Conservation (phyloP, 2,888 invertebrate species). For the Dasysyrphus tricinctus region DNA sequence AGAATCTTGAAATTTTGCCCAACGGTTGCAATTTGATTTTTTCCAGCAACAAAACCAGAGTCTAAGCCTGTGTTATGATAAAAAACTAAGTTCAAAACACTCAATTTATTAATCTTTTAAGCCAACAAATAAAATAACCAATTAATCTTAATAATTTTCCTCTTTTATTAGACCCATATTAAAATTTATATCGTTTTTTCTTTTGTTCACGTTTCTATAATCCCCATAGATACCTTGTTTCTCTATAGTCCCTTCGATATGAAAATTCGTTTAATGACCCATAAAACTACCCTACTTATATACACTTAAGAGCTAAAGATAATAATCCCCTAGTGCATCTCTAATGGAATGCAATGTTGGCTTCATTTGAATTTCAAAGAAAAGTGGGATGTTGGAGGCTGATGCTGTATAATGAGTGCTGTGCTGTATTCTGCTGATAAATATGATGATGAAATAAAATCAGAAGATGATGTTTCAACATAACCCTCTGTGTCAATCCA, state of each 20-base stretch:
- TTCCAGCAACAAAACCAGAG: too few relatives aligned
- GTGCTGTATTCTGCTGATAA: neutral
- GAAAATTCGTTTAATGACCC: constrained; percentile 30
- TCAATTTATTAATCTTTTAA: too few relatives aligned
- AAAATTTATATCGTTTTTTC: neutral
- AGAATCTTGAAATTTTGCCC: too few relatives aligned
- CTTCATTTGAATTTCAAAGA: constrained; percentile 18
- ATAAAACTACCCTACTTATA: constrained; percentile 17
- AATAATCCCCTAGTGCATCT: constrained; percentile 25
- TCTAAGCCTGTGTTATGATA: too few relatives aligned
- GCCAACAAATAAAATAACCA: too few relatives aligned
- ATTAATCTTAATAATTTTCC: too few relatives aligned
- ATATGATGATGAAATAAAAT: constrained; percentile 27
- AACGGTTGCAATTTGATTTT: too few relatives aligned
- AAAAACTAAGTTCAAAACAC: too few relatives aligned
- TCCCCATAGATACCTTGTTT: neutral
- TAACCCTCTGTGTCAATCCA: neutral
- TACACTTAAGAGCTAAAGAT: constrained; percentile 1
- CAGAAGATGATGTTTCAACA: constrained; percentile 1
- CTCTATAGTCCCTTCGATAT: neutral
- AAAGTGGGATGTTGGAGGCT: neutral
- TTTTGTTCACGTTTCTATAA: neutral
- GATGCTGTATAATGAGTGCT: too few relatives aligned
- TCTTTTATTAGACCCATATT: neutral
- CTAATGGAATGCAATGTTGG: constrained; percentile 32